phyloP scores from a whole-genome alignment of 2,797 vertebrate species.

The Tachyglossus aculeatus region DNA sequence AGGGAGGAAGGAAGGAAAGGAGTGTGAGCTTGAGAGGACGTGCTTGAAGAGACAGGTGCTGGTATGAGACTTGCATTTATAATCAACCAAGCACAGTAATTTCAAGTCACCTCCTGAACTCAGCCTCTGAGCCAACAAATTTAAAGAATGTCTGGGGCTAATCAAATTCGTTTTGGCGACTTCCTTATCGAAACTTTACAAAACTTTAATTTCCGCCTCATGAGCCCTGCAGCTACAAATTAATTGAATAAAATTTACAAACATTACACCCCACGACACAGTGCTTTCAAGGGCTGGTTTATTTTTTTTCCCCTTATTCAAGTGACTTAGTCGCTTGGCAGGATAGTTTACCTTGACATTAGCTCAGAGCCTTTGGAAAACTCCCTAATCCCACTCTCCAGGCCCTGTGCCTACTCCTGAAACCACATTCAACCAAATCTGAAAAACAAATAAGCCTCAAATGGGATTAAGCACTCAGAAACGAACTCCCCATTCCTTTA shows the following conservation, averaged over 20 bases:
- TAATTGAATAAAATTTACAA: slow-evolving; percentile 79
- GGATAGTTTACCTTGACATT: slow-evolving; percentile 69
- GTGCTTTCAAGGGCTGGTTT: slow-evolving; percentile 57
- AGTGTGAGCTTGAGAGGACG: not conserved
- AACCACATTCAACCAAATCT: slow-evolving; percentile 62
- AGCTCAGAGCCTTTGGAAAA: slow-evolving; percentile 74
- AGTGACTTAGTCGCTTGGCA: slow-evolving; percentile 63
- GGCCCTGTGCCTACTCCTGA: slow-evolving; percentile 70
- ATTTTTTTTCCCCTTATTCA: slow-evolving; percentile 54
- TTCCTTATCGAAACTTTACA: slow-evolving; percentile 70
- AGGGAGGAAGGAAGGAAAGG: not conserved
- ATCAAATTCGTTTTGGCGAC: slow-evolving; percentile 65
- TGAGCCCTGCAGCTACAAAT: slow-evolving; percentile 73
- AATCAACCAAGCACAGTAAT: not conserved
- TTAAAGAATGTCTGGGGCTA: slow-evolving; percentile 49
- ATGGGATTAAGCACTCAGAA: slow-evolving; percentile 59
- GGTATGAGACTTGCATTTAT: not conserved
- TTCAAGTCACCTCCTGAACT: slow-evolving; percentile 12
- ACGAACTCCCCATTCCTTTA: slow-evolving; percentile 32
- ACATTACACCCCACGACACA: slow-evolving; percentile 67
- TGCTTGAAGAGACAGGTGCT: not conserved
- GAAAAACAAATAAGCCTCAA: slow-evolving; percentile 72
- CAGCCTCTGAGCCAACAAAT: slow-evolving; percentile 47
- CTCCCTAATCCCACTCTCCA: slow-evolving; percentile 72
- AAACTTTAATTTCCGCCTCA: slow-evolving; percentile 73